These are phyloP conservation scores for Oenanthe oenanthe DNA, from an alignment of 2,113 vertebrate species.

Conservation along the genomic window DNA sequence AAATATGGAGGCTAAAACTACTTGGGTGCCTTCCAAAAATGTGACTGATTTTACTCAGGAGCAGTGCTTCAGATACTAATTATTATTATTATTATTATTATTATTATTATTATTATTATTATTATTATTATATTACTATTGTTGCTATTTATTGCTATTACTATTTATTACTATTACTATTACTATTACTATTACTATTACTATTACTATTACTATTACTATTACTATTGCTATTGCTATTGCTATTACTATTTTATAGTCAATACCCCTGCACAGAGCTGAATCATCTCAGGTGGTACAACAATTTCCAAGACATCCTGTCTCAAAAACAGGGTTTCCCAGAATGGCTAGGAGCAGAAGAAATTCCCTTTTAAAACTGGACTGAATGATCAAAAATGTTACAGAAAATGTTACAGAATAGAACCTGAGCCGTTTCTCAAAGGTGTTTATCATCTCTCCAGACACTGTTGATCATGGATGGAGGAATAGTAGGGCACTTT, in stretches of 20 bases:
- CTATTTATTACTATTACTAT: neutral
- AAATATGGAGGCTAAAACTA: neutral
- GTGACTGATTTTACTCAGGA: neutral
- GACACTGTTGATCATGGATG: neutral
- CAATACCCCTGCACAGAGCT: neutral
- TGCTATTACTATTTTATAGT: neutral
- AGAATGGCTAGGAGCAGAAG: neutral
- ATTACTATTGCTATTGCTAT: neutral
- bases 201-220: neutral
- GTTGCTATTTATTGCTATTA: neutral
- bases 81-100: neutral
- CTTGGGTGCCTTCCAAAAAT: slow-evolving; percentile 26
- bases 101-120: neutral
- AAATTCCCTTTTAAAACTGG: neutral
- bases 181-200: neutral
- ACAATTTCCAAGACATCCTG: neutral
- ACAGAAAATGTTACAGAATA: neutral
- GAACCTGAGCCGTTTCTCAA: neutral
- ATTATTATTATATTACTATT: neutral
- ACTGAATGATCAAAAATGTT: neutral
- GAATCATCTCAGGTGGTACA: neutral
- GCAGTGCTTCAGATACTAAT: neutral
- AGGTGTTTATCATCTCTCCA: neutral
- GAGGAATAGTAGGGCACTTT: neutral
- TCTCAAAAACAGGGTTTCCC: neutral